phyloP scores from a whole-genome alignment of 2,113 vertebrate species.

The Urocynchramus pylzowi region DNA sequence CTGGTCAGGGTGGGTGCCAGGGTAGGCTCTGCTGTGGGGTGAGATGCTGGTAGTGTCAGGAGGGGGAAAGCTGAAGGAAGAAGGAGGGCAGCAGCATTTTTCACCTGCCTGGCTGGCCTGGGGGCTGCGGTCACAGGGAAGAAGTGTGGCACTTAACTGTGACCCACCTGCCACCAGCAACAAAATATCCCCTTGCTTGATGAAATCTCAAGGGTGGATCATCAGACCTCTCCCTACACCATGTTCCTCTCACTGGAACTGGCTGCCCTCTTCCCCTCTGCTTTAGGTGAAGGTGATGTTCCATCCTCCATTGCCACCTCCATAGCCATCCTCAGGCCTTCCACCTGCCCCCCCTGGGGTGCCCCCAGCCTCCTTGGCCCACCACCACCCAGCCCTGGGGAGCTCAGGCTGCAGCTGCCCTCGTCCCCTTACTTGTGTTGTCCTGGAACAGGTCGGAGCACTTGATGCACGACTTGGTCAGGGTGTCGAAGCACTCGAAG shows the following conservation, averaged over 20 bases:
- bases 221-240: not conserved
- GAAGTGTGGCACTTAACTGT: not conserved
- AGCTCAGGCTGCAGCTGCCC: not conserved
- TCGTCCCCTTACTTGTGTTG: constrained; percentile 51
- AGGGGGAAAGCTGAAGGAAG: not conserved
- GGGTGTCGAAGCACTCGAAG: constrained; percentile 33
- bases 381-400: too few species aligned
- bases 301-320: not conserved
- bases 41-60: not conserved
- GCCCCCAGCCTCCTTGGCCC: not conserved
- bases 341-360: not conserved
- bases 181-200: not conserved
- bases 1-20: not conserved
- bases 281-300: not conserved
- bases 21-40: not conserved
- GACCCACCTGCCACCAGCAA: not conserved
- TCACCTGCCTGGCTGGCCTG: not conserved
- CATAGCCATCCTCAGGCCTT: not conserved
- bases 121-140: rapidly evolving
- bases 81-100: not conserved
- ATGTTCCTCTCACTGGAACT: not conserved
- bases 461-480: constrained; percentile 39
- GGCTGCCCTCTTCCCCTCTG: not conserved
- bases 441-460: constrained; percentile 39
- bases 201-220: not conserved